These are phyloP conservation scores for Glomeris marginata DNA, from an alignment of 2,888 invertebrate genomes.

Conservation along the genomic window DNA sequence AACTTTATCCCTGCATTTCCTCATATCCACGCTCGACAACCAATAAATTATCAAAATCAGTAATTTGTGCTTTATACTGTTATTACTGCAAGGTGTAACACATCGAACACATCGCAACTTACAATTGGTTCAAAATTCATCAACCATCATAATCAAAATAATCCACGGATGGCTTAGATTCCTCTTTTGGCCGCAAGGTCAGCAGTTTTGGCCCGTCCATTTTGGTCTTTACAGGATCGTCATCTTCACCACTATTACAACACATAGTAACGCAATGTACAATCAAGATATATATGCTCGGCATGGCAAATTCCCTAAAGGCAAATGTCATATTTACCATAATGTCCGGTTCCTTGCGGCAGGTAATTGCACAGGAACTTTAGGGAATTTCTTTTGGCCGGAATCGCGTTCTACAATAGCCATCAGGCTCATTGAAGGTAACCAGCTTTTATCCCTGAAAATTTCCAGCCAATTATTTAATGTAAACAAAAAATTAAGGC, in stretches of 20 bases:
- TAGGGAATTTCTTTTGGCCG: slow-evolving; percentile 32
- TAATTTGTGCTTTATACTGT: too few species aligned
- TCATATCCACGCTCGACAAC: too few species aligned
- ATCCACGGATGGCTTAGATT: slow-evolving; percentile 11
- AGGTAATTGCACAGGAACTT: slow-evolving; percentile 8
- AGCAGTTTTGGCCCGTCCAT: not conserved
- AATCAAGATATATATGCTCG: too few species aligned
- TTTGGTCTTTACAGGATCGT: too few species aligned
- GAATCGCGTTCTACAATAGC: slow-evolving; percentile 65
- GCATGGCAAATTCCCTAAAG: too few species aligned
- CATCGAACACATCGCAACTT: not conserved
- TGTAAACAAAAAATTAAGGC: not conserved
- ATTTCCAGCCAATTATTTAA: not conserved
- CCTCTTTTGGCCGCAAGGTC: not conserved
- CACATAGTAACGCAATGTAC: too few species aligned
- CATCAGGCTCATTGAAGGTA: slow-evolving; percentile 70
- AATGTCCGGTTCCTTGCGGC: slow-evolving; percentile 1
- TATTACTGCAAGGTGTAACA: too few species aligned
- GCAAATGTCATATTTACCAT: too few species aligned
- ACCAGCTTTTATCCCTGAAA: slow-evolving; percentile 51
- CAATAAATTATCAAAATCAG: too few species aligned
- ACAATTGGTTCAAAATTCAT: not conserved
- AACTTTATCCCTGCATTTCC: too few species aligned
- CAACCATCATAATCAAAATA: slow-evolving; percentile 15
- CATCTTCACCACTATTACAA: too few species aligned